These are phyloP conservation scores for Diorhabda elongata DNA, from an alignment of 1,140 invertebrate species.

Conservation along the genomic window DNA sequence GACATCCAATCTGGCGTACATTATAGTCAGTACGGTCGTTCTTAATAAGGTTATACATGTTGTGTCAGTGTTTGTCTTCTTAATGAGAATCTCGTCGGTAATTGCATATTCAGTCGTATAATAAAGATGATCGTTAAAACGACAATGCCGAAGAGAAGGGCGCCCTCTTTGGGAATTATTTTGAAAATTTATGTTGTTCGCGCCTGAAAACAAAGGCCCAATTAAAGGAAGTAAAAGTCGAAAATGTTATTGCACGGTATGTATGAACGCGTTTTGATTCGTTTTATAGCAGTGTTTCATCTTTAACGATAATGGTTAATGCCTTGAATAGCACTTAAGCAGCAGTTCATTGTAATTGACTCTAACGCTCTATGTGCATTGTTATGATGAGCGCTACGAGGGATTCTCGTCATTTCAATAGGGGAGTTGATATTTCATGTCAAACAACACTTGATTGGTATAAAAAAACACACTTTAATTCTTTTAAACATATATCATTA, in stretches of 20 bases:
- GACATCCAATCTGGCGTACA: not conserved
- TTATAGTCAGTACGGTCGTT: conserved; percentile 3
- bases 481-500: too few species aligned
- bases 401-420: not conserved
- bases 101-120: conserved; percentile 17
- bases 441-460: too few species aligned
- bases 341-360: not conserved
- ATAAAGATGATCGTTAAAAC: conserved; percentile 18
- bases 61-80: conserved; percentile 7
- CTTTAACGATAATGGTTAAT: conserved; percentile 18
- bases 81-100: conserved; percentile 16
- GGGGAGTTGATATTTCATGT: too few species aligned
- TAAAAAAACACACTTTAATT: too few species aligned
- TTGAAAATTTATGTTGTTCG: conserved; percentile 10
- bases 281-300: conserved; percentile 10
- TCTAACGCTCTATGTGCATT: not conserved
- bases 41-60: conserved; percentile 8
- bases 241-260: conserved; percentile 14
- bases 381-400: not conserved
- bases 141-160: conserved; percentile 2
- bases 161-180: conserved; percentile 12
- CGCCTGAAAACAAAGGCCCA: conserved; percentile 10
- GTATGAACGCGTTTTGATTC: conserved; percentile 10
- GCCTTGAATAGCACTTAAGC: not conserved
- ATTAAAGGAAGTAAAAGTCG: conserved; percentile 15